Base-by-base conservation (phyloP, 2,797 vertebrate genomes). In the Luscinia megarhynchos region DNA sequence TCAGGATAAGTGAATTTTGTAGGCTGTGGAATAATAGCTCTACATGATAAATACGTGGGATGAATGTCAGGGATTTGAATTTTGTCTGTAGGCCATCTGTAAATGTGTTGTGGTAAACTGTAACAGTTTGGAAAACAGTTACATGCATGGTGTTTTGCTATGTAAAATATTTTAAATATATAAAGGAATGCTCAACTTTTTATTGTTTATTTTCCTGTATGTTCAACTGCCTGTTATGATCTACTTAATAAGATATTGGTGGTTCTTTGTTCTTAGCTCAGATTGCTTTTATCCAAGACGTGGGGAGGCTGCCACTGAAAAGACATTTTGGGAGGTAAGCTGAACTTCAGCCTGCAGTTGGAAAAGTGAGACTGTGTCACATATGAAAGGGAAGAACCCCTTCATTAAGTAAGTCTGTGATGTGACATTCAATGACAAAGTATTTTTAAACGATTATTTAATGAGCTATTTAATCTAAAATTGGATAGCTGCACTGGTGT, bases 221-320 rank as follows among this genome's bases (percentile, higher is more conserved):
- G 15, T 68, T 40, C 75, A 32, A 15, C 54, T 67, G 32, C 80
- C 20, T 67, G 32, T 75, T 94, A 29, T 91, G 9, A 63, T 36
- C 8, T 83, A 13, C 46, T 41, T 68, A 90, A 34, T 36, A 2
- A 68, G 55, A 80, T 55, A 64, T 53, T 75, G 43, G 24, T 81
- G 74, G 27, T 88, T 88, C 69, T 94, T 83, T 93, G 63, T 96
- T 94, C 94, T 91, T 95, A 99, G 99, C 98, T 97, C 99, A 99
- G 96, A 99, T 99, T 93, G 97, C 98, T 81, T 99, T 99, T 95
- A 98, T 99, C 89, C 99, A 99, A 90, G 99, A 99, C 4, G 97
- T 99, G 95, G 99, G 99, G 77, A 98, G 98, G 85, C 98, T 99
- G 95, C 98, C 98, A 10, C 96, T 98, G 86, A 98, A 98, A 89